A percentile compares a stretch with the other conserved stretches of the same genome.
These are phyloP conservation scores for Cabera pusaria DNA, from an alignment of 2,888 invertebrate species.

Conservation along the genomic window DNA sequence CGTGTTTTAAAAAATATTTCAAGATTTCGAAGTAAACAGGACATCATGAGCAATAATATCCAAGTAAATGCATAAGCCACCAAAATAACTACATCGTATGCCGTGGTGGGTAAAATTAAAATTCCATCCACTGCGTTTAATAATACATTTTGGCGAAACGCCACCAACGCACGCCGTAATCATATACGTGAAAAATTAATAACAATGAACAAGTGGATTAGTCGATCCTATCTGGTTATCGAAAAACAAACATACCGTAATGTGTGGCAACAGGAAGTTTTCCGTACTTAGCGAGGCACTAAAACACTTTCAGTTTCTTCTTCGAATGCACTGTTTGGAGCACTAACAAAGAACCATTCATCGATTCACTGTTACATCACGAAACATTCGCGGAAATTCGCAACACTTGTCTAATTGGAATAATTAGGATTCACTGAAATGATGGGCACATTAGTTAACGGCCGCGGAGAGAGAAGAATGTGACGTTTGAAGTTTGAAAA, in stretches of 20 bases:
- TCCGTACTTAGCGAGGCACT: conserved; percentile 55
- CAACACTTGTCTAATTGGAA: conserved; percentile 39
- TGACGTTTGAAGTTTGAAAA: conserved; percentile 16
- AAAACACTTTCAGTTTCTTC: conserved; percentile 62
- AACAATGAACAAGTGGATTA: conserved; percentile 27
- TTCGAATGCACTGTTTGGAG: conserved; percentile 53
- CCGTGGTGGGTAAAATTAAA: conserved; percentile 57
- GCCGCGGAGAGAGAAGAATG: background rate
- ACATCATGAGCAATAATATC: conserved; percentile 7
- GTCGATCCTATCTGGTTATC: conserved; percentile 24
- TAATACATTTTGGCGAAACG: conserved; percentile 72
- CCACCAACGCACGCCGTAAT: conserved; percentile 51
- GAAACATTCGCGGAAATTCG: conserved; percentile 60
- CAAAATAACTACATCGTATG: conserved; percentile 56
- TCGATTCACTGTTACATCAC: conserved; percentile 64
- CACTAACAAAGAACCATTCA: conserved; percentile 58
- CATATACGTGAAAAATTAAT: conserved; percentile 40
- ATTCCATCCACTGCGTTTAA: conserved; percentile 58
- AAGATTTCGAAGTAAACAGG: conserved; percentile 6
- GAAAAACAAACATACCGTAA: conserved; percentile 46
- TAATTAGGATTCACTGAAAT: conserved; percentile 46
- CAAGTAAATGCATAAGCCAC: conserved; percentile 23
- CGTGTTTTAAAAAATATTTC: too few relatives aligned
- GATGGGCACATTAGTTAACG: conserved; percentile 26
- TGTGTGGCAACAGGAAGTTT: conserved; percentile 37